Percentiles rank a stretch among this genome's conserved stretches.
These are phyloP conservation scores for Gymnocypris eckloni DNA, from an alignment of 2,797 vertebrate species.

Conservation along the genomic window DNA sequence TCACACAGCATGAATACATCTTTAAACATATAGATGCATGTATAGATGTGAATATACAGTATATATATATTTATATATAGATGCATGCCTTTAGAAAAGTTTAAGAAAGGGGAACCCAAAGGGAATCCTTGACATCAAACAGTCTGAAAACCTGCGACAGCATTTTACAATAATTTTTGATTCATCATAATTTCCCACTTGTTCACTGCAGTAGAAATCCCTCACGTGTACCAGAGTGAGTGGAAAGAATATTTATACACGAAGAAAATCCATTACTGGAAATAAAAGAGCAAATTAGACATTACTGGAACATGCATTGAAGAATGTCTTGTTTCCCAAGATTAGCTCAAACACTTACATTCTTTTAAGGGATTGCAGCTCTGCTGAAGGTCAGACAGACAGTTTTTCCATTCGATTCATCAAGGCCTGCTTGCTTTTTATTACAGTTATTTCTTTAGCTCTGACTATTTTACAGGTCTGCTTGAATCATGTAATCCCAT, in stretches of 20 bases:
- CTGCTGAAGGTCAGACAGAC: slow-evolving; percentile 72
- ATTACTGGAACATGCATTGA: slow-evolving; percentile 75
- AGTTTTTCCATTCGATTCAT: slow-evolving; percentile 70
- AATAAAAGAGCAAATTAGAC: slow-evolving; percentile 63
- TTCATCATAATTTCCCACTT: slow-evolving; percentile 21
- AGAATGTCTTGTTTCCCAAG: slow-evolving; percentile 42
- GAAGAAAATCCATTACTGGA: slow-evolving; percentile 74
- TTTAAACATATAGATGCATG: neutral
- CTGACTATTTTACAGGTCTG: slow-evolving; percentile 31
- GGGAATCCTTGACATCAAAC: neutral
- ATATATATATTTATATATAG: neutral
- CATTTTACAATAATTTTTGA: neutral
- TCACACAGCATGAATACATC: neutral
- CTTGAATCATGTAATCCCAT: slow-evolving; percentile 44
- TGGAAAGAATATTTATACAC: slow-evolving; percentile 69
- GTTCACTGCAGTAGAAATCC: slow-evolving; percentile 45
- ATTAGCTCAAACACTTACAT: slow-evolving; percentile 65
- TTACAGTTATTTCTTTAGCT: slow-evolving; percentile 31
- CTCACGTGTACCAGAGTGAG: slow-evolving; percentile 65
- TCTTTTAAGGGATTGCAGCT: slow-evolving; percentile 55
- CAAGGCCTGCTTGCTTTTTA: slow-evolving; percentile 28
- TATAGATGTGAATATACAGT: neutral
- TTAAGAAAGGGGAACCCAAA: neutral
- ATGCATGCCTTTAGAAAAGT: neutral
- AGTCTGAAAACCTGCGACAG: neutral